A percentile compares a stretch with the other conserved stretches of the same genome.
Conservation (phyloP, 2,888 invertebrate species). For the Quadroppia sp. region DNA sequence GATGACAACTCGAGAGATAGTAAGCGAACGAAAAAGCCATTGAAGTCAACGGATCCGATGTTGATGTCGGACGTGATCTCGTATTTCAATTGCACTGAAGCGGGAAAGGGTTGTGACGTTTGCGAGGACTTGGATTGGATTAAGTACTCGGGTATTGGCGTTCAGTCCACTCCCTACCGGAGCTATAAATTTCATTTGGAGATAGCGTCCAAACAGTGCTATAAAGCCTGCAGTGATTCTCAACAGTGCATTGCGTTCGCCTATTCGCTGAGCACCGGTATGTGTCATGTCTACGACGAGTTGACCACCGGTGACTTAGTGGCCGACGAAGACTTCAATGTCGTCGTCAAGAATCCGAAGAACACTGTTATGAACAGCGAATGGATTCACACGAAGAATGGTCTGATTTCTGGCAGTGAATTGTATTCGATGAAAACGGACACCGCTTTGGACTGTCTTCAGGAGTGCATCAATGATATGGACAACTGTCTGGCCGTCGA, state of each 20-base stretch:
- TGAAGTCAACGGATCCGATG: slow-evolving; percentile 10
- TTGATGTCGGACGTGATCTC: slow-evolving; percentile 22
- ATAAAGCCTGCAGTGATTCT: slow-evolving; percentile 19
- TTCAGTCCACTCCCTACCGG: slow-evolving; percentile 4
- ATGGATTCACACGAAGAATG: slow-evolving; percentile 34
- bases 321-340: not conserved
- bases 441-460: slow-evolving; percentile 21
- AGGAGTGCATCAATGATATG: slow-evolving; percentile 25
- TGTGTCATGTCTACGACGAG: slow-evolving; percentile 25
- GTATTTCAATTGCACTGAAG: slow-evolving; percentile 36
- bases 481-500: slow-evolving; percentile 35
- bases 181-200: not conserved
- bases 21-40: not conserved
- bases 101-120: slow-evolving; percentile 18
- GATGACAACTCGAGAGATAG: not conserved
- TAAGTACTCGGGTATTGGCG: slow-evolving; percentile 16
- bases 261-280: slow-evolving; percentile 23
- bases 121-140: slow-evolving; percentile 38
- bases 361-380: slow-evolving; percentile 20
- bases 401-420: slow-evolving; percentile 9
- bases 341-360: slow-evolving; percentile 38
- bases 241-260: slow-evolving; percentile 31
- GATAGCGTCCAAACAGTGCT: slow-evolving; percentile 23
- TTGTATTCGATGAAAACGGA: not conserved
- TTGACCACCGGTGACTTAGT: not conserved